These are phyloP conservation scores for Passerculus sandwichensis DNA, from an alignment of 2,797 vertebrate species.

Conservation along the genomic window DNA sequence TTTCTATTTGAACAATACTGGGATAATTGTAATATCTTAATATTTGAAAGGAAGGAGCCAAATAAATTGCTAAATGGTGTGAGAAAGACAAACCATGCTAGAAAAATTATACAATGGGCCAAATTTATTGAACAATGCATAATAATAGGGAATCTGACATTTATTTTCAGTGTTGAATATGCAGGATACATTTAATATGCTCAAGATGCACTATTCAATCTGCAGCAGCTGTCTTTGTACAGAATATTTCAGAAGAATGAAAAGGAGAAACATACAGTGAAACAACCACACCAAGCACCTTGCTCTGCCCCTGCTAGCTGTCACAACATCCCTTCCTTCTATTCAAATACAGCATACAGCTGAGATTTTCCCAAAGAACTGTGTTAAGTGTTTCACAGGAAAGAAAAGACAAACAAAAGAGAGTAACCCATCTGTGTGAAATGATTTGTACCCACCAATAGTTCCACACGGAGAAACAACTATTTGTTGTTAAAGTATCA, in stretches of 20 bases:
- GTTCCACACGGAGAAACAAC: background rate
- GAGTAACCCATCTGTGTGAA: constrained; percentile 1
- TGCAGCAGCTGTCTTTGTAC: constrained; percentile 17
- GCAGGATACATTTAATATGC: constrained; percentile 7
- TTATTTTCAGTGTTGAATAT: constrained; percentile 44
- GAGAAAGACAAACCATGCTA: background rate
- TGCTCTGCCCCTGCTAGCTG: constrained; percentile 1
- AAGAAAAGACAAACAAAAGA: constrained; percentile 16
- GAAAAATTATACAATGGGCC: background rate
- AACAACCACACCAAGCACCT: background rate
- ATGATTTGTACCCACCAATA: background rate
- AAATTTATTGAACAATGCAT: constrained; percentile 21
- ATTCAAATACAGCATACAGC: background rate
- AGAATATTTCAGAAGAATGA: background rate
- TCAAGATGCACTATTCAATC: constrained; percentile 13
- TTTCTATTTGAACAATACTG: background rate
- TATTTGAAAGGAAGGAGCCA: background rate
- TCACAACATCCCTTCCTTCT: constrained; percentile 24
- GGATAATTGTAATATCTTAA: background rate
- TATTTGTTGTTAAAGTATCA: constrained; percentile 11
- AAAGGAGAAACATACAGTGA: background rate
- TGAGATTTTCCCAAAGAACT: constrained; percentile 5
- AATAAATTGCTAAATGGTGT: background rate
- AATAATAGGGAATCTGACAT: background rate
- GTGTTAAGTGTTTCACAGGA: constrained; percentile 14